Evolutionary conservation across 92 coral and sea anemone species (phyloP), one percentile per base, ranked within the genome.

Genomic region (Parazoanthus atlanticus): DNA sequence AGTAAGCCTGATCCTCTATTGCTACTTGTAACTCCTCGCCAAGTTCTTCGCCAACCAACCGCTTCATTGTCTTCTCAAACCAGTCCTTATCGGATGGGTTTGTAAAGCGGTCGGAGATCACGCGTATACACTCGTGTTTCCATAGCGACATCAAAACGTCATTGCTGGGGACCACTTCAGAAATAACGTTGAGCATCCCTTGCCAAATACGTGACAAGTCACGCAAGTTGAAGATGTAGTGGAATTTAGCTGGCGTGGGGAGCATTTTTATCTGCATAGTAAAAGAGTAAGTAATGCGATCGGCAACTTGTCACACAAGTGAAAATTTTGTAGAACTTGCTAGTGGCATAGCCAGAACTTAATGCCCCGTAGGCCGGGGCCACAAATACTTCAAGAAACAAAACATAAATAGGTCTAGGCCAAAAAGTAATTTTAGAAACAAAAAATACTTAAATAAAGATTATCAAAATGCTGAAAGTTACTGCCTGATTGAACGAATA

Each of bases 121-220:
- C 99, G 47, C 99, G 98, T 54, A 90, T 79, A 69, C 99, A 95
- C 88, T 96, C 99, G 96, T 96, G 99, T 76, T 95, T 96, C 99
- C 99, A 96, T 69, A 96, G 91, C 65, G 80, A 74, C 92, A 96
- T 88, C 33, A 96, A 80, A 30, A 93, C 81, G 5, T 92, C 91
- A 75, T 93, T 90, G 54, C 87, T 89, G 26, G 90, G 85, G 9
- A 96, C 88, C 25, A 96, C 95, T 21, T 96, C 99, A 7, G 96
- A 91, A 23, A 89, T 89, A 84, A 95, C 92, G 93, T 96, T 93
- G 25, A 96, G 93, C 90, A 95, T 95, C 21, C 99, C 99, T 84
- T 96, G 99, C 98, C 98, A 96, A 69, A 95, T 94, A 86, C 98
- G 96, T 89, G 99, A 96, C 91, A 96, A 86, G 91, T 96, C 99